Evolutionary conservation across 2,797 vertebrate species (phyloP).

Genomic region (Melanotaenia pygmaea): DNA sequence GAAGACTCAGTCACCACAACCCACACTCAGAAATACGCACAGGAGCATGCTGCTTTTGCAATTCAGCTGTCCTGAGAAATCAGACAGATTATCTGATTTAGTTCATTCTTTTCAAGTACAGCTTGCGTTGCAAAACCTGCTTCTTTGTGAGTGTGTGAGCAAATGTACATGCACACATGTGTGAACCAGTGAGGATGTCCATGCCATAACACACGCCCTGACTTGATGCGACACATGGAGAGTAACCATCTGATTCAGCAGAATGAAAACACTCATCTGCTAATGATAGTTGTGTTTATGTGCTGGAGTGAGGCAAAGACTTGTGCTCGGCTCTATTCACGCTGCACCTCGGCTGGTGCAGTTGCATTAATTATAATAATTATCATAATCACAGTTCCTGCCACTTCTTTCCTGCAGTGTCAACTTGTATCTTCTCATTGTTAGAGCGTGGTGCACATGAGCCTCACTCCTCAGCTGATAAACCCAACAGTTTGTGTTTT

Average conservation of each 20-base stretch:
- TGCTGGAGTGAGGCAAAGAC: not conserved
- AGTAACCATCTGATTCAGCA: constrained; percentile 52
- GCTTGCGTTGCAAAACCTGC: constrained; percentile 27
- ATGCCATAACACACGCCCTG: constrained; percentile 5
- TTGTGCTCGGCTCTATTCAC: constrained; percentile 1
- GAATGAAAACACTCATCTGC: constrained; percentile 36
- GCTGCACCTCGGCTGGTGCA: not conserved
- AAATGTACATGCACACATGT: not conserved
- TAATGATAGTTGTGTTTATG: constrained; percentile 31
- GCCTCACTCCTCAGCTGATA: not conserved
- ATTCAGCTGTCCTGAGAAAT: constrained; percentile 23
- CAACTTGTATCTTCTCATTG: not conserved
- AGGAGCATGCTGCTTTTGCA: constrained; percentile 22
- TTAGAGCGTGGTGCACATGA: not conserved
- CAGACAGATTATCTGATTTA: constrained; percentile 17
- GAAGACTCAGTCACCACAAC: constrained; percentile 42
- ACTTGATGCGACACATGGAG: constrained; percentile 34
- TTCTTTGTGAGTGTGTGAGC: not conserved
- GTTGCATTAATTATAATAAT: constrained; percentile 11
- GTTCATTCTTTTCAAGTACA: constrained; percentile 22
- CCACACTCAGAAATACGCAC: constrained; percentile 12
- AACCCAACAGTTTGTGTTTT: not conserved
- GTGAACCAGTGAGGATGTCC: constrained; percentile 9
- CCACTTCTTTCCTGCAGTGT: not conserved
- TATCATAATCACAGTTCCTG: not conserved